A percentile compares a stretch with the other conserved stretches of the same genome.
These are phyloP conservation scores for Andricus quercusramuli DNA, from an alignment of 2,888 invertebrate species.

Conservation along the genomic window DNA sequence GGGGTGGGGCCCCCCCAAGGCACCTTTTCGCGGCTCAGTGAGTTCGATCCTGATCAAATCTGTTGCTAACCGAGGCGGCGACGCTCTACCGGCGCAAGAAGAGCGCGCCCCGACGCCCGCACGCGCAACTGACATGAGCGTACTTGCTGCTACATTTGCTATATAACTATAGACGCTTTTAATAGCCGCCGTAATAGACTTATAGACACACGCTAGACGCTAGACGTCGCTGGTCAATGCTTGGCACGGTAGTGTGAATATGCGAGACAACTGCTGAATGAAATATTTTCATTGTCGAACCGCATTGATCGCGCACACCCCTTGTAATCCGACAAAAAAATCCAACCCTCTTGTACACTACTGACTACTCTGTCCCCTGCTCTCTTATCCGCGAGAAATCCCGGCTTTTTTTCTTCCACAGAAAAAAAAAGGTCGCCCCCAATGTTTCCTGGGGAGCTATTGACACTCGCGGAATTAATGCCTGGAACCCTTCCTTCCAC, in stretches of 20 bases:
- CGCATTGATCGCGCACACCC: conserved; percentile 17
- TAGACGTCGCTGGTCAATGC: conserved; percentile 23
- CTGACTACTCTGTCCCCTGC: background rate
- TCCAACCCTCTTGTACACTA: background rate
- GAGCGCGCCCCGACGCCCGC: conserved; percentile 42
- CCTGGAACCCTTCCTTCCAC: conserved; percentile 15
- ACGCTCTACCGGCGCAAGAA: conserved; percentile 45
- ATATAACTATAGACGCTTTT: conserved; percentile 25
- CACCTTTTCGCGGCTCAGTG: conserved; percentile 63
- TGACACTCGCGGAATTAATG: conserved; percentile 23
- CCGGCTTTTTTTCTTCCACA: background rate
- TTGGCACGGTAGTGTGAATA: conserved; percentile 29
- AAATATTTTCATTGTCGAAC: conserved; percentile 33
- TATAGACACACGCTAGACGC: conserved; percentile 40
- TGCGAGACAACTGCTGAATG: conserved; percentile 39
- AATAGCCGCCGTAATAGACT: conserved; percentile 34
- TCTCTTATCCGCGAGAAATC: conserved; percentile 13
- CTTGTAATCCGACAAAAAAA: conserved; percentile 29
- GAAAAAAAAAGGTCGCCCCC: background rate
- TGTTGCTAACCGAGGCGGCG: conserved; percentile 37
- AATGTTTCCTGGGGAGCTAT: conserved; percentile 20
- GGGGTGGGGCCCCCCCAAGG: conserved; percentile 38
- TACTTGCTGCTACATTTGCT: background rate
- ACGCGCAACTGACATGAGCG: conserved; percentile 22
- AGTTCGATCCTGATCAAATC: conserved; percentile 68